These are phyloP conservation scores for Alethe castanea DNA, from an alignment of 2,113 vertebrate species.

Conservation along the genomic window DNA sequence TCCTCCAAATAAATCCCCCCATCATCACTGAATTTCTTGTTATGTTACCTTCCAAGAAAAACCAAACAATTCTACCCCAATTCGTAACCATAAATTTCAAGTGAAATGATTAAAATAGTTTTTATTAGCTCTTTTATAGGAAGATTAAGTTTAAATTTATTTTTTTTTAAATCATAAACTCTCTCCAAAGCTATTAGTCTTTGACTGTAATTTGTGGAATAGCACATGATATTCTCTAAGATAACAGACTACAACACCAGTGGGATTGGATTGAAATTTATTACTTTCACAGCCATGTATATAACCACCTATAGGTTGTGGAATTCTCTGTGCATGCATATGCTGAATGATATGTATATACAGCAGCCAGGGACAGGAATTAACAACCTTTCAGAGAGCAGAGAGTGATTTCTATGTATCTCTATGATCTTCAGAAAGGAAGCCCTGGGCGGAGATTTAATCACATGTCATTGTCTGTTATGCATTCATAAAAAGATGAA, in stretches of 20 bases:
- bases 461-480: conserved; percentile 54
- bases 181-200: not conserved
- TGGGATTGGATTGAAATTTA: not conserved
- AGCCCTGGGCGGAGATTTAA: conserved; percentile 48
- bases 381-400: not conserved
- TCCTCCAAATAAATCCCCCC: not conserved
- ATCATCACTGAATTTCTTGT: not conserved
- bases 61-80: not conserved
- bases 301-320: not conserved
- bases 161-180: not conserved
- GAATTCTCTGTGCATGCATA: not conserved
- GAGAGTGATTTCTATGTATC: not conserved
- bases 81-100: not conserved
- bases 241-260: not conserved
- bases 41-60: not conserved
- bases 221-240: not conserved
- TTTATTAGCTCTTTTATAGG: not conserved
- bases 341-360: not conserved
- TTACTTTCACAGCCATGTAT: not conserved
- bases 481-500: conserved; percentile 57
- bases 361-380: not conserved
- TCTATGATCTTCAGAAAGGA: conserved; percentile 41
- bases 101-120: not conserved
- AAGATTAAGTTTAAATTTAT: not conserved
- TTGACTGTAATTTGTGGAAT: not conserved